Conservation (phyloP, 2,888 invertebrate genomes). For the Ellobium chinense region DNA sequence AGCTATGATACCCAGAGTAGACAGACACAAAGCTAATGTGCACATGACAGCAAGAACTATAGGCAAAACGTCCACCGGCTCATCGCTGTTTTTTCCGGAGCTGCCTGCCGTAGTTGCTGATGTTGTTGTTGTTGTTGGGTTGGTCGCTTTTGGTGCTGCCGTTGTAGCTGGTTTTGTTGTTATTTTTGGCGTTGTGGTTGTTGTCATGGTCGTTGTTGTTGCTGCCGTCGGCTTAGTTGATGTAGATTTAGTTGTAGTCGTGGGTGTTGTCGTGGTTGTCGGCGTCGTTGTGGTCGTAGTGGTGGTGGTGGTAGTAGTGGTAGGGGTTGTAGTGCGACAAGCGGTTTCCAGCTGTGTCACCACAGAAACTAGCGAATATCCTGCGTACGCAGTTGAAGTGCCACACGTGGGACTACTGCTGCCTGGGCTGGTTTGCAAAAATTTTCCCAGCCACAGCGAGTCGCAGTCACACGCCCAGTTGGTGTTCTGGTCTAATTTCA, state of each 20-base stretch:
- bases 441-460: conserved; percentile 59
- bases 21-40: background rate
- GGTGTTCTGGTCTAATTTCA: conserved; percentile 31
- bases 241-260: conserved; percentile 15
- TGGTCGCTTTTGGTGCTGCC: background rate
- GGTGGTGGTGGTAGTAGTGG: conserved; percentile 48
- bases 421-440: conserved; percentile 40
- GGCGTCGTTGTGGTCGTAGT: conserved; percentile 33
- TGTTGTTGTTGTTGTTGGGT: background rate
- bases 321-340: conserved; percentile 52
- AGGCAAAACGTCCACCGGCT: background rate
- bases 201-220: no score
- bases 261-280: conserved; percentile 15
- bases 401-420: conserved; percentile 53
- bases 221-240: background rate
- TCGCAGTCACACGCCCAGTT: conserved; percentile 64
- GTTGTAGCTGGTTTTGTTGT: background rate
- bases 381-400: conserved; percentile 48
- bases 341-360: conserved; percentile 45
- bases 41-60: background rate
- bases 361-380: conserved; percentile 47
- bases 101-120: no score
- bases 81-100: background rate
- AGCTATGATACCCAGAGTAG: background rate
- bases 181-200: conserved; percentile 2